Base-by-base conservation (phyloP, 2,797 vertebrate genomes). In the Argya squamiceps region DNA sequence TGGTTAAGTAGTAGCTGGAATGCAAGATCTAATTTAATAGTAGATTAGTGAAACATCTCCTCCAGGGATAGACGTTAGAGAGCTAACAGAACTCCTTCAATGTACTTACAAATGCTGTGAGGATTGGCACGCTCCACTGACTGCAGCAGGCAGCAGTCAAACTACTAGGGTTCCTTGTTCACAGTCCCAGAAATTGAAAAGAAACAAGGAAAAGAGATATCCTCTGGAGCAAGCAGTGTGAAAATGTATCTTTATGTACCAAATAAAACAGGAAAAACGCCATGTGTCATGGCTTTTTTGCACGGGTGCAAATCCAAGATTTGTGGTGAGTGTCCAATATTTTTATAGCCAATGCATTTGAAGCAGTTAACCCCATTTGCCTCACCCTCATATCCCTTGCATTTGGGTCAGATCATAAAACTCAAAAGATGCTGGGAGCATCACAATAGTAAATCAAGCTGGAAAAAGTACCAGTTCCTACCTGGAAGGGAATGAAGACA, bases 1-100 rank as follows among this genome's bases (percentile, higher is more conserved):
- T 91, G 77, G 44, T 67, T 93, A 50, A 91, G 71, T 96, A 93
- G 97, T 96, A 89, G 82, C 89, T 96, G 84, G 21, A 80, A 89
- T 96, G 96, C 74, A 91, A 96, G 97, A 94, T 77, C 59, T 92
- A 96, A 98, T 97, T 97, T 95, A 96, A 55, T 96, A 69, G 91
- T 95, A 92, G 68, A 94, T 96, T 93, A 96, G 59, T 85, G 79
- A 96, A 96, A 71, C 79, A 64, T 85, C 49, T 97, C 95, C 91
- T 94, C 83, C 79, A 87, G 74, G 80, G 60, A 93, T 3, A 94
- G 65, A 81, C 2, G 0, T 85, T 75, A 92, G 46, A 95, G 77
- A 80, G 59, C 70, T 97, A 96, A 93, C 27, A 92, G 79, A 68
- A 34, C 87, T 94, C 63, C 76, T 94, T 78, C 76, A 64, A 71